These are phyloP conservation scores for Onychomys arenicola DNA, from an alignment of 2,797 vertebrate species.

Conservation along the genomic window DNA sequence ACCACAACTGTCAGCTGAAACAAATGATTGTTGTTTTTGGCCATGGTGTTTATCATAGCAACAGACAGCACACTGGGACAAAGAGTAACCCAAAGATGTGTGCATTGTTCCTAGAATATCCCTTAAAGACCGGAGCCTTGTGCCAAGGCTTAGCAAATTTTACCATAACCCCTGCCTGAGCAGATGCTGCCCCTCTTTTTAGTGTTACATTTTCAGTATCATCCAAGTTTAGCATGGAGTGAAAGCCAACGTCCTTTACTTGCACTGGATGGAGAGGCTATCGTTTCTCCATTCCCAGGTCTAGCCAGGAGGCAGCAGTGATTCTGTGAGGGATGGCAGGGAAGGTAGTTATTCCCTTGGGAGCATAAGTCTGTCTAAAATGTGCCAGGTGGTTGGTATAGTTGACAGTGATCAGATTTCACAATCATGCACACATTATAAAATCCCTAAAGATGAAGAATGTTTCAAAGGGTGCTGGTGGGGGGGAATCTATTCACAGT, in stretches of 20 bases:
- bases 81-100: neutral
- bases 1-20: neutral
- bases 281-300: slow-evolving; percentile 71
- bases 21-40: too few species aligned
- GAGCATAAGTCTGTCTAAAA: slow-evolving; percentile 81
- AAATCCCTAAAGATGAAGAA: slow-evolving; percentile 78
- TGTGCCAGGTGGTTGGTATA: slow-evolving; percentile 86
- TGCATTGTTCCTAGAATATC: neutral
- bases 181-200: slow-evolving; percentile 40
- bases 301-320: slow-evolving; percentile 70
- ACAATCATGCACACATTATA: slow-evolving; percentile 71
- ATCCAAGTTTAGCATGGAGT: slow-evolving; percentile 47
- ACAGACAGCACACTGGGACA: neutral
- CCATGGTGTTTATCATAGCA: neutral
- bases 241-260: slow-evolving; percentile 72
- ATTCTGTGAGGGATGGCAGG: slow-evolving; percentile 65
- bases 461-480: slow-evolving; percentile 78
- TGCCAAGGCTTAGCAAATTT: neutral
- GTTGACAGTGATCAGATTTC: slow-evolving; percentile 70
- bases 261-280: slow-evolving; percentile 43
- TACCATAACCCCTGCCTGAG: neutral
- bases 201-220: neutral
- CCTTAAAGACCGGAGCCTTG: neutral
- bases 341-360: slow-evolving; percentile 68
- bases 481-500: slow-evolving; percentile 64